Evolutionary conservation across 2,797 vertebrate species (phyloP).

Genomic region (Channallabes apus): DNA sequence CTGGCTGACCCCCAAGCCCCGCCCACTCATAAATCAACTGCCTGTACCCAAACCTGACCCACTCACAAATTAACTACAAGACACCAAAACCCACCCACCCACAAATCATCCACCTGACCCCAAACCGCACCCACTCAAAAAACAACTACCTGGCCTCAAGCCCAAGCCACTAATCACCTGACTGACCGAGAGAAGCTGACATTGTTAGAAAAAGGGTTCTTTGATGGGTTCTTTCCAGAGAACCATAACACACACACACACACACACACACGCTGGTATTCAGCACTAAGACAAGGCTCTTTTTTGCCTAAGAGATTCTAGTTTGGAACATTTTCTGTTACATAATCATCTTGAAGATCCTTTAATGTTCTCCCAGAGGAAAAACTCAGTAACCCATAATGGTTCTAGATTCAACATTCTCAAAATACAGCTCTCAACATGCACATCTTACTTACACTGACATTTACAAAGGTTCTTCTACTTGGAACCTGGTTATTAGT

Average conservation of each 20-base stretch:
- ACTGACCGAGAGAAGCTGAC: background rate
- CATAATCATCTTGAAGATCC: background rate
- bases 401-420: background rate
- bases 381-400: background rate
- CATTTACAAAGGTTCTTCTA: background rate
- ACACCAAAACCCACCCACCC: background rate
- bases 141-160: background rate
- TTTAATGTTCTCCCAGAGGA: background rate
- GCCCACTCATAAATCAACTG: background rate
- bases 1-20: background rate
- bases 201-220: background rate
- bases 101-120: background rate
- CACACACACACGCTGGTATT: too few species aligned
- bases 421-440: background rate
- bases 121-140: background rate
- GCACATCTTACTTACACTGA: background rate
- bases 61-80: too few species aligned
- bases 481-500: background rate
- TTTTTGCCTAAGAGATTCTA: background rate
- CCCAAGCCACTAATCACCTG: background rate
- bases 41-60: background rate
- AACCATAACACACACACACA: too few species aligned
- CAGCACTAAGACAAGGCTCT: too few species aligned
- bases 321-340: background rate
- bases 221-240: background rate